Conservation (phyloP, 2,888 invertebrate species). For the Azorinus chamasolen region DNA sequence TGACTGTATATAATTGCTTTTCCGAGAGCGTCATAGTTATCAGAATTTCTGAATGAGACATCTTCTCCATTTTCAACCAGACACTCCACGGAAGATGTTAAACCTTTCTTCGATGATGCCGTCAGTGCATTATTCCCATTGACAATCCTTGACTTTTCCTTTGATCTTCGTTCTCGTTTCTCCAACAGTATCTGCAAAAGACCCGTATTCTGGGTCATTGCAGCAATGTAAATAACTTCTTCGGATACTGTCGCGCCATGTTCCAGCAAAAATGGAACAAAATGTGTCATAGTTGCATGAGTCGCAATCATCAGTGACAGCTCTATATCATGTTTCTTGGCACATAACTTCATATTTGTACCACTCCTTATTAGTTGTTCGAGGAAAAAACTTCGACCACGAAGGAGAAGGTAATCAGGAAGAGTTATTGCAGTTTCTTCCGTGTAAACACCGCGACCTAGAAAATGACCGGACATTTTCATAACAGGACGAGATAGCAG, state of each 20-base stretch:
- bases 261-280: slow-evolving; percentile 17
- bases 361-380: too few species aligned
- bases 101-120: slow-evolving; percentile 35
- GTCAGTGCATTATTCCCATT: slow-evolving; percentile 34
- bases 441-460: slow-evolving; percentile 17
- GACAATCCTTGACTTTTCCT: background rate
- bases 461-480: slow-evolving; percentile 28
- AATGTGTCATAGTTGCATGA: slow-evolving; percentile 13
- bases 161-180: background rate
- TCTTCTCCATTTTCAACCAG: slow-evolving; percentile 1
- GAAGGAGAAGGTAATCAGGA: slow-evolving; percentile 5
- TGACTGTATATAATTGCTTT: slow-evolving; percentile 27
- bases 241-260: slow-evolving; percentile 21
- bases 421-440: background rate
- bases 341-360: too few species aligned
- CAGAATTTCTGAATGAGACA: slow-evolving; percentile 9
- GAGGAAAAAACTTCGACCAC: too few species aligned
- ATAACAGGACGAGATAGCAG: slow-evolving; percentile 7
- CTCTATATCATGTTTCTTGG: too few species aligned
- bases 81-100: slow-evolving; percentile 5
- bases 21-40: slow-evolving; percentile 10
- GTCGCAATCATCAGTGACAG: slow-evolving; percentile 25
- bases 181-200: slow-evolving; percentile 12
- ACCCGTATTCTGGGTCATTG: slow-evolving; percentile 16
- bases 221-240: slow-evolving; percentile 41